Conservation (phyloP, 2,888 invertebrate genomes). For the Shargacucullia verbasci region DNA sequence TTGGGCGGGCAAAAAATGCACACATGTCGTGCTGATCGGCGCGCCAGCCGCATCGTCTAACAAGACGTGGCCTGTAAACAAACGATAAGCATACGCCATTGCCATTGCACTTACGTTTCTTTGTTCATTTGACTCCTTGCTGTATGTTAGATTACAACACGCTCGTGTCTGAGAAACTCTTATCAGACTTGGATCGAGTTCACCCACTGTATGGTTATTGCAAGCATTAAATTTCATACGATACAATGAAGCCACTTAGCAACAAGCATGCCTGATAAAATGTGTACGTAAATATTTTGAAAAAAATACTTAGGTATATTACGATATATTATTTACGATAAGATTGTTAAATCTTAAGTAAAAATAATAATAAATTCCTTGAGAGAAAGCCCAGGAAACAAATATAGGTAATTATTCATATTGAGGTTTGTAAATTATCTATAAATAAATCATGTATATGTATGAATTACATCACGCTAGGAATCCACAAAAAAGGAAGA, state of each 20-base stretch:
- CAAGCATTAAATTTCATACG: constrained; percentile 30
- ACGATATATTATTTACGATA: no score
- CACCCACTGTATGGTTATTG: constrained; percentile 51
- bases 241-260: constrained; percentile 8
- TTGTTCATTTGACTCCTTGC: constrained; percentile 74
- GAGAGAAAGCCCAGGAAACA: no score
- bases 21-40: constrained; percentile 81
- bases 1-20: constrained; percentile 89
- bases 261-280: not conserved
- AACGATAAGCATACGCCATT: constrained; percentile 71
- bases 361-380: no score
- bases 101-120: constrained; percentile 67
- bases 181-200: constrained; percentile 68
- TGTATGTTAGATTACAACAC: constrained; percentile 67
- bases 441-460: no score
- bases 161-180: constrained; percentile 67
- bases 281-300: no score
- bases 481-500: no score
- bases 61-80: constrained; percentile 75
- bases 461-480: no score
- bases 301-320: no score
- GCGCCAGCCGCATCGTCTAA: constrained; percentile 69
- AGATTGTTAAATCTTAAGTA: no score
- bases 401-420: no score
- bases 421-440: no score